These are phyloP conservation scores for Euspilapteryx auroguttella DNA, from an alignment of 2,888 invertebrate genomes.

Conservation along the genomic window DNA sequence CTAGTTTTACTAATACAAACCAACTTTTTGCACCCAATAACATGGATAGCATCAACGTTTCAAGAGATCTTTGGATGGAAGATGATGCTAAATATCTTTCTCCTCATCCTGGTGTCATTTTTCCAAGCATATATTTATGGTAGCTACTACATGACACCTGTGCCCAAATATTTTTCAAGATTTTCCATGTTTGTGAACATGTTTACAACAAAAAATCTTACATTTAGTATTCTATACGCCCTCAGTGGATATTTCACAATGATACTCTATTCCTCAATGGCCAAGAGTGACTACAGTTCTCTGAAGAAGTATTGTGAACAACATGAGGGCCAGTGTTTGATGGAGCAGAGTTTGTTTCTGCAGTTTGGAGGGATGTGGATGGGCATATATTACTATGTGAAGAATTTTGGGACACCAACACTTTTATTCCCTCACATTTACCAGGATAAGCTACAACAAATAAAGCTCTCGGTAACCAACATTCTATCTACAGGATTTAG, in stretches of 20 bases:
- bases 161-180: constrained; percentile 66
- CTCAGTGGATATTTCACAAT: constrained; percentile 68
- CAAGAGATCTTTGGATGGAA: constrained; percentile 61
- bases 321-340: constrained; percentile 59
- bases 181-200: constrained; percentile 66
- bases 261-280: constrained; percentile 69
- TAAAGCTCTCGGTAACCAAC: constrained; percentile 60
- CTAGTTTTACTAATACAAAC: constrained; percentile 63
- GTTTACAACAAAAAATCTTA: constrained; percentile 62
- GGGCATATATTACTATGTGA: constrained; percentile 62
- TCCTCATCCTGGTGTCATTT: constrained; percentile 65
- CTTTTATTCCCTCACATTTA: constrained; percentile 72
- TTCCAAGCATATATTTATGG: constrained; percentile 73
- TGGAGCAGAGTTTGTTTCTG: constrained; percentile 69
- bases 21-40: constrained; percentile 63
- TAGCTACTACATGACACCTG: constrained; percentile 66
- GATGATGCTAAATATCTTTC: constrained; percentile 67
- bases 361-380: constrained; percentile 70
- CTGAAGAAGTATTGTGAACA: constrained; percentile 45
- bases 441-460: constrained; percentile 68
- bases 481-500: constrained; percentile 62
- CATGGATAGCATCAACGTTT: constrained; percentile 66
- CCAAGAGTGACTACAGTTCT: constrained; percentile 60
- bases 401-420: constrained; percentile 50
- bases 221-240: constrained; percentile 60